Percentiles rank a stretch among this genome's conserved stretches.
Conservation (phyloP, 2,797 vertebrate genomes). For the Enteromius afrohamiltoni region DNA sequence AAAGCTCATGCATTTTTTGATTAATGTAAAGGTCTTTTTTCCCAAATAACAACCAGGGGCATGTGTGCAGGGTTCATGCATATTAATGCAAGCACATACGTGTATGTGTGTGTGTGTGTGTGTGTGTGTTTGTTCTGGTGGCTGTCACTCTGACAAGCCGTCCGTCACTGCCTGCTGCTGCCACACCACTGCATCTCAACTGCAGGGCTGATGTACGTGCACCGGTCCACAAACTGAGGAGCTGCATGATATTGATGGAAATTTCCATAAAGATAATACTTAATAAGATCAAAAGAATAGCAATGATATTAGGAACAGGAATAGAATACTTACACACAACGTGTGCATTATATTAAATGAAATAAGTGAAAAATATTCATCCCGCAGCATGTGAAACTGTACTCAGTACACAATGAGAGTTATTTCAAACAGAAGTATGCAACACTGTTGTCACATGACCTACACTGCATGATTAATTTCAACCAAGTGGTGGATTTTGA, state of each 20-base stretch:
- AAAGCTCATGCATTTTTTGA: conserved; percentile 67
- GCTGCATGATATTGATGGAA: not conserved
- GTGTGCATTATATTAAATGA: not conserved
- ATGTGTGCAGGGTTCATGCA: conserved; percentile 51
- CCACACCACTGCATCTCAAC: conserved; percentile 31
- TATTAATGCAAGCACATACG: conserved; percentile 54
- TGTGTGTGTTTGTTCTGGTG: conserved; percentile 41
- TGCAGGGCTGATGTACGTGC: not conserved
- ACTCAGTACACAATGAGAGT: not conserved
- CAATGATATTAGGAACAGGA: not conserved
- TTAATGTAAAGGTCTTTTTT: conserved; percentile 64
- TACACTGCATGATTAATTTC: conserved; percentile 17
- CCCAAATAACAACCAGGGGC: conserved; percentile 55
- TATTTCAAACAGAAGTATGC: not conserved
- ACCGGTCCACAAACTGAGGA: not conserved
- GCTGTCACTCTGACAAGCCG: conserved; percentile 49
- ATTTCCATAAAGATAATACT: not conserved
- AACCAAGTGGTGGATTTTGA: conserved; percentile 16
- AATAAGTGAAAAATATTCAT: not conserved
- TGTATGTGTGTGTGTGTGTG: conserved; percentile 21
- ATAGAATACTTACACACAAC: not conserved
- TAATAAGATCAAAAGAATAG: not conserved
- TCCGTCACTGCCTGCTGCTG: conserved; percentile 19
- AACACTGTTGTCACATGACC: conserved; percentile 1
- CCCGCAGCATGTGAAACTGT: not conserved